These are phyloP conservation scores for Temnothorax ravouxi DNA, from an alignment of 2,888 invertebrate species.

Conservation along the genomic window DNA sequence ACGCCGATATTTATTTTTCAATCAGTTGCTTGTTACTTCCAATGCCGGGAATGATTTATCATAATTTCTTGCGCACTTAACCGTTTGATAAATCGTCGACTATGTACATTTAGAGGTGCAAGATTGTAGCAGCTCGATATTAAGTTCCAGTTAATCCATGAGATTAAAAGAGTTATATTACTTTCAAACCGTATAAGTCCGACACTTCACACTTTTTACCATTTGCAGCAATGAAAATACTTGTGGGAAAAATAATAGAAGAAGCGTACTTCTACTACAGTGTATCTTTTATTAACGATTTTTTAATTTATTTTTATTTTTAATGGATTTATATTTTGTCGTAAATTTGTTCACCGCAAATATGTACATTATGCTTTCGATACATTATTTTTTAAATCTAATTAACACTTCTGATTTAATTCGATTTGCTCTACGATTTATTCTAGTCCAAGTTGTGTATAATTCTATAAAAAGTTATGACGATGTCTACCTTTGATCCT, in stretches of 20 bases:
- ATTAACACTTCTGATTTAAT: background rate
- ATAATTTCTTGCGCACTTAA: conserved; percentile 33
- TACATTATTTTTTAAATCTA: background rate
- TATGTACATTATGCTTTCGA: background rate
- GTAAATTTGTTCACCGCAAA: background rate
- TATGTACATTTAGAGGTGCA: conserved; percentile 20
- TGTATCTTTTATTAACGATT: background rate
- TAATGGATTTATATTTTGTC: background rate
- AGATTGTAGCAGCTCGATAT: conserved; percentile 34
- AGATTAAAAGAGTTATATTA: conserved; percentile 19
- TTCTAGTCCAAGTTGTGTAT: background rate
- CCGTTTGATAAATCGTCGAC: conserved; percentile 32
- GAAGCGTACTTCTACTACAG: background rate
- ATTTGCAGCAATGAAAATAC: background rate
- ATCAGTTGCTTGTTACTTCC: conserved; percentile 40
- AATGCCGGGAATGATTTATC: conserved; percentile 32
- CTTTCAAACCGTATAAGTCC: background rate
- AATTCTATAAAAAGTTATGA: background rate
- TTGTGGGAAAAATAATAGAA: background rate
- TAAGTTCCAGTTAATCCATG: conserved; percentile 12
- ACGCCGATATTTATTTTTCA: conserved; percentile 39
- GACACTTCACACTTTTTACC: background rate
- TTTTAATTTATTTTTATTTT: background rate
- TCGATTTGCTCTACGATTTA: background rate
- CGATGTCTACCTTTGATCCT: background rate